A percentile compares a stretch with the other conserved stretches of the same genome.
Conservation (phyloP, 2,113 vertebrate genomes). For the Herpailurus yagouaroundi region DNA sequence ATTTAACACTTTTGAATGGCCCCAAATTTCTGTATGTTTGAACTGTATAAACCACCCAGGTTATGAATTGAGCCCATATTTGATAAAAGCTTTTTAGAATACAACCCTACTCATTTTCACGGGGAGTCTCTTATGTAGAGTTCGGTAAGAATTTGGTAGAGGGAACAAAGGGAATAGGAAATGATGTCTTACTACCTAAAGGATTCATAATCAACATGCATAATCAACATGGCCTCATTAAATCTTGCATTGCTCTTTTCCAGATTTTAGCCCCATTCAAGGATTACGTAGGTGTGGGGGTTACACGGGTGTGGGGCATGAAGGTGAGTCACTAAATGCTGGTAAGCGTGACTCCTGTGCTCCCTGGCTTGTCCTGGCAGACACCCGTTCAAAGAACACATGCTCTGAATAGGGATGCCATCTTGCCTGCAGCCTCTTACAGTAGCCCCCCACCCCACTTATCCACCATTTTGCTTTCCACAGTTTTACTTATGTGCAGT, state of each 20-base stretch:
- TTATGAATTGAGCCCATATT: background rate
- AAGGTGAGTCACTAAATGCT: background rate
- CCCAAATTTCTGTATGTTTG: background rate
- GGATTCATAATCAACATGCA: no score
- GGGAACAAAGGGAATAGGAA: background rate
- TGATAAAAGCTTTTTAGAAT: background rate
- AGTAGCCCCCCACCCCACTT: background rate
- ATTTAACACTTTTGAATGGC: background rate
- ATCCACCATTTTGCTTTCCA: no score
- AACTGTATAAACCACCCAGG: background rate
- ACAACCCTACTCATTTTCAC: background rate
- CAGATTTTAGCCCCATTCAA: background rate
- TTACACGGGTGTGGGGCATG: accelerated
- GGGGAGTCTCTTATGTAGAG: background rate
- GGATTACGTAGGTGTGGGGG: no score
- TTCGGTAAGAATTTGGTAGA: background rate
- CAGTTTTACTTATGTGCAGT: background rate
- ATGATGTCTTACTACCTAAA: background rate
- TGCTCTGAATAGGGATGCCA: accelerated
- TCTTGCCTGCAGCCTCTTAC: background rate
- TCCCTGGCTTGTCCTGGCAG: no score
- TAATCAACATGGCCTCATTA: background rate
- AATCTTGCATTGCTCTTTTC: background rate
- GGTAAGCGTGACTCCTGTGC: accelerated
- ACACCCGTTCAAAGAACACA: background rate